Evolutionary conservation across 2,797 vertebrate species (phyloP).

Genomic region (Alcedo quadribrachys): DNA sequence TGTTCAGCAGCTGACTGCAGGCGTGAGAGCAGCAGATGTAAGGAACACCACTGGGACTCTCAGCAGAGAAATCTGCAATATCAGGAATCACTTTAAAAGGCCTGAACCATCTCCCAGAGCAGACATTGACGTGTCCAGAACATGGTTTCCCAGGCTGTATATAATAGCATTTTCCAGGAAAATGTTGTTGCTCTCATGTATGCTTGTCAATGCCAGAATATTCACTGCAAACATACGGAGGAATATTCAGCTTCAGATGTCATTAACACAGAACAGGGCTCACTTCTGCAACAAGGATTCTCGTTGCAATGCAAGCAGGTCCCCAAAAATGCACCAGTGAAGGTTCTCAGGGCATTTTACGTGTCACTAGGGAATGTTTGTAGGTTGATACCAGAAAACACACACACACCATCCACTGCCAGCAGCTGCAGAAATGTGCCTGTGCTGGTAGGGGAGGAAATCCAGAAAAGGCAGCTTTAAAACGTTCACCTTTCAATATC

Average conservation of each 20-base stretch:
- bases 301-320: background rate
- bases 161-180: conserved; percentile 5
- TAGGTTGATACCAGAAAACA: background rate
- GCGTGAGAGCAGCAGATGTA: background rate
- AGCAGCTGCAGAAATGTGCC: background rate
- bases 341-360: background rate
- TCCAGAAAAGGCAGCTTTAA: background rate
- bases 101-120: background rate
- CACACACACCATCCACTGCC: background rate
- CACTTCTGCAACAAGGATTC: background rate
- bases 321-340: background rate
- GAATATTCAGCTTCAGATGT: background rate
- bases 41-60: background rate
- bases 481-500: background rate
- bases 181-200: background rate
- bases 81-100: conserved; percentile 3
- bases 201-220: background rate
- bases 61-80: background rate
- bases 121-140: background rate
- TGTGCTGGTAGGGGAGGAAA: background rate
- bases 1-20: background rate
- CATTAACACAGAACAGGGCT: background rate
- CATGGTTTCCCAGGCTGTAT: background rate
- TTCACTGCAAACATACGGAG: background rate
- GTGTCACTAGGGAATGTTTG: background rate